Conservation (phyloP, 1,140 invertebrate genomes). For the Papilio polyxenes region DNA sequence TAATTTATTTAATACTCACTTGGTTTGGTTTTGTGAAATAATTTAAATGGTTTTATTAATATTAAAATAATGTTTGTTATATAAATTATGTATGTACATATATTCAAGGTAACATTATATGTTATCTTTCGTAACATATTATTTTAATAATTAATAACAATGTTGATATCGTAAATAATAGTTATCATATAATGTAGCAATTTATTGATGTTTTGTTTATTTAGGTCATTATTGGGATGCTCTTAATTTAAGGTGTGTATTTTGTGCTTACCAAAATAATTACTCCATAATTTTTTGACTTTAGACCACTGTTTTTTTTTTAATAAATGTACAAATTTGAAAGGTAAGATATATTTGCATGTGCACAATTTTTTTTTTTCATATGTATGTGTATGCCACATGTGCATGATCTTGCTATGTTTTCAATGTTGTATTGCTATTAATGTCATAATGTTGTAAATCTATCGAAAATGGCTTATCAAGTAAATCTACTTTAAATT, state of each 20-base stretch:
- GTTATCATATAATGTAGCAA: constrained; percentile 39
- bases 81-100: constrained; percentile 15
- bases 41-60: constrained; percentile 24
- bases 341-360: neutral
- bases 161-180: constrained; percentile 40
- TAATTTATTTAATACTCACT: constrained; percentile 11
- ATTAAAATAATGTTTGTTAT: constrained; percentile 11
- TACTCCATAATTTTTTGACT: neutral
- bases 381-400: neutral
- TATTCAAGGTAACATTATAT: neutral
- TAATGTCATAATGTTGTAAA: too few relatives aligned
- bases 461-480: too few relatives aligned
- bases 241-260: constrained; percentile 75
- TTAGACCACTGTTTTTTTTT: constrained; percentile 4
- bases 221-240: constrained; percentile 76
- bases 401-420: too few relatives aligned
- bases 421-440: too few relatives aligned
- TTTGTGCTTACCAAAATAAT: constrained; percentile 33
- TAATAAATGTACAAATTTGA: constrained; percentile 8
- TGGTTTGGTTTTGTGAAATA: neutral
- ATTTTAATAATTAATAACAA: neutral
- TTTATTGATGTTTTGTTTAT: constrained; percentile 59
- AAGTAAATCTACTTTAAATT: too few relatives aligned
- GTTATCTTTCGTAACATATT: constrained; percentile 32
- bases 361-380: neutral